Evolutionary conservation across 2,797 vertebrate genomes (phyloP).

Genomic region (Fistularia commersonii): DNA sequence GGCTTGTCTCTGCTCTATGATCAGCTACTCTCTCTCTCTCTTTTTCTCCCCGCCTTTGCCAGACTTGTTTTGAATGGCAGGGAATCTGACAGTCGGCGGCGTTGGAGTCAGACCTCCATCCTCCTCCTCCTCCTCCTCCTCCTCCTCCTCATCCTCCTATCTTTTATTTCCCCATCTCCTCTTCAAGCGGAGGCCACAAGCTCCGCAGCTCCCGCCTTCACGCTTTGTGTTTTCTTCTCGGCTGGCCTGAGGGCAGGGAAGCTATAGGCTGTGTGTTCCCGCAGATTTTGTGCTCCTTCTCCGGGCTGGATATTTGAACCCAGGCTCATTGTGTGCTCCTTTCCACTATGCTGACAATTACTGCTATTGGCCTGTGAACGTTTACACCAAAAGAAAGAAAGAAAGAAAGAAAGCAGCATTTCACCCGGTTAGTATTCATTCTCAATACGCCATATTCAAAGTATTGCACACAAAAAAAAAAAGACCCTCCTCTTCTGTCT

Average conservation of each 20-base stretch:
- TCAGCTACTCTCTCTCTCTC: constrained; percentile 11
- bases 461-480: constrained; percentile 12
- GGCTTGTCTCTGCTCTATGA: constrained; percentile 33
- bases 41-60: constrained; percentile 13
- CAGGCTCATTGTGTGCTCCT: no score
- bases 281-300: constrained; percentile 15
- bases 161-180: constrained; percentile 42
- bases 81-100: constrained; percentile 55
- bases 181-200: constrained; percentile 56
- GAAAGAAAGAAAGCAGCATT: no score
- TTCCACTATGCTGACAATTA: no score
- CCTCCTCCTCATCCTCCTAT: constrained; percentile 21
- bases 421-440: background rate
- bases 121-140: constrained; percentile 43
- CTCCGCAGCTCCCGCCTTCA: constrained; percentile 33
- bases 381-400: no score
- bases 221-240: constrained; percentile 33
- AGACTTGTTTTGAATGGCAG: constrained; percentile 55
- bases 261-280: constrained; percentile 22
- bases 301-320: constrained; percentile 7
- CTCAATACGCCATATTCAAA: background rate
- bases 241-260: constrained; percentile 51
- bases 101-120: constrained; percentile 10
- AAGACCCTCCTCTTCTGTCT: constrained; percentile 10
- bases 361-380: no score